phyloP scores from a whole-genome alignment of 2,113 vertebrate genomes.

The Marmota monax region DNA sequence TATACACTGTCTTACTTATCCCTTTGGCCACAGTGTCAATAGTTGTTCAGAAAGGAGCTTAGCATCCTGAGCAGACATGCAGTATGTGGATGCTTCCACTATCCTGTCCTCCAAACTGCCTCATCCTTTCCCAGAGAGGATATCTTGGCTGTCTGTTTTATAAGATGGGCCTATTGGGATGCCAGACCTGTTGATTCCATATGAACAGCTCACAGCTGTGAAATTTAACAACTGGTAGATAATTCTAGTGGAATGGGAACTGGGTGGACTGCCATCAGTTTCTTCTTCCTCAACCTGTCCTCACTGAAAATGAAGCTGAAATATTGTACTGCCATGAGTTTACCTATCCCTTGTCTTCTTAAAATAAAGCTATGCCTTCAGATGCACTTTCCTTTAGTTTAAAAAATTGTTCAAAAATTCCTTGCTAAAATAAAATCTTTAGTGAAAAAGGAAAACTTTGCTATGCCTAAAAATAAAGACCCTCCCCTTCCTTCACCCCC shows the following conservation, averaged over 20 bases:
- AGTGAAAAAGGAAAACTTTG: constrained; percentile 87
- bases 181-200: not conserved
- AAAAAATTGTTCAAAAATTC: constrained; percentile 81
- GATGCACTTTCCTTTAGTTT: constrained; percentile 70
- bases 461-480: constrained; percentile 91
- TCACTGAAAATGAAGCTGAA: constrained; percentile 75
- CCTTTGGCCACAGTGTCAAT: not conserved
- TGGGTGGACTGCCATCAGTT: not conserved
- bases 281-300: constrained; percentile 20
- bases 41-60: not conserved
- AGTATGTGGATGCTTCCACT: not conserved
- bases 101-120: not conserved
- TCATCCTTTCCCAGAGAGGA: not conserved
- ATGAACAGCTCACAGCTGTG: not conserved
- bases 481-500: not conserved
- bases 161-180: not conserved
- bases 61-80: not conserved
- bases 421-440: constrained; percentile 84
- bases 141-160: not conserved
- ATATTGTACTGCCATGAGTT: not conserved
- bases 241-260: constrained; percentile 48
- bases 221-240: constrained; percentile 60
- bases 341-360: constrained; percentile 58
- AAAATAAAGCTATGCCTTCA: constrained; percentile 75
- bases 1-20: not conserved